A percentile compares a stretch with the other conserved stretches of the same genome.
Conservation (phyloP, 1,140 invertebrate genomes). For the Phenacoccus solenopsis region DNA sequence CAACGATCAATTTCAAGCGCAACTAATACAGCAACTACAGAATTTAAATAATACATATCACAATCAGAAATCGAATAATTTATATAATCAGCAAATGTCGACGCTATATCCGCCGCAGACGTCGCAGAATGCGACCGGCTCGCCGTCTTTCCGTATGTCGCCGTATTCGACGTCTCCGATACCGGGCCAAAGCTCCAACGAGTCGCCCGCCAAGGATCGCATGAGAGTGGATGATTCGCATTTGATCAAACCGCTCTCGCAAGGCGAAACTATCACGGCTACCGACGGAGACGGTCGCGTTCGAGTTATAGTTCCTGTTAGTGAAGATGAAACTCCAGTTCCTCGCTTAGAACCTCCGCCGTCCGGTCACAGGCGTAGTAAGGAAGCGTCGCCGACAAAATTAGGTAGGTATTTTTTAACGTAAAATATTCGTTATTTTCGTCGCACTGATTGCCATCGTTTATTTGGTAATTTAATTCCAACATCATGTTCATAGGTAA, state of each 20-base stretch:
- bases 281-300: slow-evolving; percentile 42
- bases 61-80: slow-evolving; percentile 14
- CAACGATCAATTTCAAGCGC: slow-evolving; percentile 39
- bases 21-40: slow-evolving; percentile 44
- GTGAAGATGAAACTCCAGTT: slow-evolving; percentile 30
- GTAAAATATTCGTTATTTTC: neutral
- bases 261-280: slow-evolving; percentile 44
- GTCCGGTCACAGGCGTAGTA: slow-evolving; percentile 24
- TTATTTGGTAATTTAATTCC: no score
- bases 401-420: no score
- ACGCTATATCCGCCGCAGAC: slow-evolving; percentile 27
- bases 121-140: slow-evolving; percentile 28
- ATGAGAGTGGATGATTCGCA: slow-evolving; percentile 29
- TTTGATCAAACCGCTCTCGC: slow-evolving; percentile 43
- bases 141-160: slow-evolving; percentile 24
- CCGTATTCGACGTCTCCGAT: slow-evolving; percentile 36
- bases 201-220: slow-evolving; percentile 23
- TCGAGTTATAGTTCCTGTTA: slow-evolving; percentile 37
- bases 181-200: slow-evolving; percentile 15
- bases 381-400: slow-evolving; percentile 16
- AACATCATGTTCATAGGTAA: neutral
- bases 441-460: no score
- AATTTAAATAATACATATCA: slow-evolving; percentile 33
- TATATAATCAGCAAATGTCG: slow-evolving; percentile 7
- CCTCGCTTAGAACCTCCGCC: slow-evolving; percentile 35